phyloP scores from a whole-genome alignment of 1,140 invertebrate species.

The Scaptomyza graminum region DNA sequence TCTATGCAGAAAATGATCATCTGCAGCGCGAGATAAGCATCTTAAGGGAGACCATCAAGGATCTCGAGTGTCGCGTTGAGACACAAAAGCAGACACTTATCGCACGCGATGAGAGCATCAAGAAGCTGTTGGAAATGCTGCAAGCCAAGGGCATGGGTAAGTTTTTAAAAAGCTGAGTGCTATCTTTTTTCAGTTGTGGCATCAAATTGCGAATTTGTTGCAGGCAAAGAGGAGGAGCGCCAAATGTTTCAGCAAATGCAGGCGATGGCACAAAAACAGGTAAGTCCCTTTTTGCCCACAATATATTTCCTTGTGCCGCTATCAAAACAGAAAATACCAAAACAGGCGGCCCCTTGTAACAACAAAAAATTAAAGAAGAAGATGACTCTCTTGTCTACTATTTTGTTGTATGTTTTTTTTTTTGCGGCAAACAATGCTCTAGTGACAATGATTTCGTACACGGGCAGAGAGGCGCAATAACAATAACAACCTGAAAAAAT shows the following conservation, averaged over 20 bases:
- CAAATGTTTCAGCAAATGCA: slow-evolving; percentile 98
- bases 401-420: slow-evolving; percentile 41
- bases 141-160: slow-evolving; percentile 98
- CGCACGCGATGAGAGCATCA: slow-evolving; percentile 98
- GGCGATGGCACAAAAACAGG: slow-evolving; percentile 97
- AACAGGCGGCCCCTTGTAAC: slow-evolving; percentile 39
- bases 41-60: slow-evolving; percentile 97
- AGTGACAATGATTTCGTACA: slow-evolving; percentile 79
- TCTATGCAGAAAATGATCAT: slow-evolving; percentile 97
- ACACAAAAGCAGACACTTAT: slow-evolving; percentile 98
- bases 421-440: slow-evolving; percentile 79
- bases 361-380: slow-evolving; percentile 8
- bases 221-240: slow-evolving; percentile 97
- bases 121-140: slow-evolving; percentile 99
- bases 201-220: slow-evolving; percentile 1
- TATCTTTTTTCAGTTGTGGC: neutral
- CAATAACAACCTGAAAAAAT: slow-evolving; percentile 4
- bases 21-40: slow-evolving; percentile 97
- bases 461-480: slow-evolving; percentile 28
- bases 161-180: slow-evolving; percentile 64
- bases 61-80: slow-evolving; percentile 97
- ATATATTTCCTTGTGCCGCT: slow-evolving; percentile 16
- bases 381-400: slow-evolving; percentile 31
- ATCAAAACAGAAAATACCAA: slow-evolving; percentile 17
- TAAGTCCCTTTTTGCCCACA: slow-evolving; percentile 85